Evolutionary conservation across 92 coral and sea anemone genomes (phyloP).

Genomic region (Epizoanthus stellaris): DNA sequence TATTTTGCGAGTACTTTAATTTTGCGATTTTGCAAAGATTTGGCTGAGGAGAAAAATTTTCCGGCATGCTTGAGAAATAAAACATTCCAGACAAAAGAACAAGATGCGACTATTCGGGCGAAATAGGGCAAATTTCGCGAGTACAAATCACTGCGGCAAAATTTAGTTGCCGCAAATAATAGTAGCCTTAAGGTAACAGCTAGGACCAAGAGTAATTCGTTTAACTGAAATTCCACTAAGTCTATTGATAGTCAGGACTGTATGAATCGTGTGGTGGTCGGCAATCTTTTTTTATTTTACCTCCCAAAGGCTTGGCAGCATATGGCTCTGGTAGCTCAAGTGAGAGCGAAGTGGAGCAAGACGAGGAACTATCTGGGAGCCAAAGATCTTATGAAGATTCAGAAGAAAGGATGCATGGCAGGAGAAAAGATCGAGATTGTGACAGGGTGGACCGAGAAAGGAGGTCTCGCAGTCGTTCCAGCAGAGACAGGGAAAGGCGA

Average conservation of each 20-base stretch:
- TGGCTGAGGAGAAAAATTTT: no score
- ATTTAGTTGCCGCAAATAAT: no score
- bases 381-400: constrained; percentile 32
- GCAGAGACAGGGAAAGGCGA: constrained; percentile 15
- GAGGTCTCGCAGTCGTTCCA: constrained; percentile 52
- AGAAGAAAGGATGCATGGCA: constrained; percentile 12
- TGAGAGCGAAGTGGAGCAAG: constrained; percentile 73
- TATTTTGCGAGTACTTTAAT: no score
- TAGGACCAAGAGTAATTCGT: no score
- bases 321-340: constrained; percentile 92
- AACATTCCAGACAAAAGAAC: no score
- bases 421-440: background rate
- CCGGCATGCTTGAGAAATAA: no score
- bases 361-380: constrained; percentile 43
- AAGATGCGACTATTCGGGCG: no score
- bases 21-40: no score
- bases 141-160: no score
- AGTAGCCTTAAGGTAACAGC: no score
- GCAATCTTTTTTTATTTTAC: background rate
- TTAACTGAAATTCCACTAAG: background rate
- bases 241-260: background rate
- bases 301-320: constrained; percentile 78
- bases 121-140: no score
- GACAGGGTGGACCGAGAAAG: background rate
- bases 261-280: background rate